These are phyloP conservation scores for western clawed frog (Xenopus tropicalis) DNA, from an alignment of 2,113 vertebrate species.

Conservation along the genomic window DNA sequence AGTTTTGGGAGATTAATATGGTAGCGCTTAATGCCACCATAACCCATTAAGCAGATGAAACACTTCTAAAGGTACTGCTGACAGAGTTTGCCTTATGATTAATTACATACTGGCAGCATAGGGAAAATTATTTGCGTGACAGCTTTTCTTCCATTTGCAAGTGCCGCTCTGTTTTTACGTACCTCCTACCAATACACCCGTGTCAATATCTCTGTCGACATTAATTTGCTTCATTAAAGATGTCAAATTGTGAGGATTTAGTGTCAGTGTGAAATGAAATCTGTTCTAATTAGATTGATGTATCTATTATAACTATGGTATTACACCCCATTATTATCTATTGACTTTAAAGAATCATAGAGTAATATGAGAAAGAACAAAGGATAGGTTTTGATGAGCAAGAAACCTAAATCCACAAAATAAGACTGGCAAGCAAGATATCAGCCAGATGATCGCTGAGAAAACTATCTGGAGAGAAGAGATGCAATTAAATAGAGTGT, in stretches of 20 bases:
- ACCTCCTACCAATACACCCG: constrained; percentile 17
- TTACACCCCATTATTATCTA: constrained; percentile 36
- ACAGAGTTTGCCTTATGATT: constrained; percentile 39
- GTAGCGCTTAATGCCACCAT: constrained; percentile 41
- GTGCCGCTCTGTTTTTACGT: constrained; percentile 32
- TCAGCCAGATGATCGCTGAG: too few species aligned
- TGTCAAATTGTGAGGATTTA: constrained; percentile 1
- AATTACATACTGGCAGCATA: constrained; percentile 14
- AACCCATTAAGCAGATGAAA: constrained; percentile 45
- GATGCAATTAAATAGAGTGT: too few species aligned
- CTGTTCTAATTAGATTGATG: constrained; percentile 14
- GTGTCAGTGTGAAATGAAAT: background rate
- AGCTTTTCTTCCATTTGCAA: constrained; percentile 37
- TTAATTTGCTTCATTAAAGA: constrained; percentile 37
- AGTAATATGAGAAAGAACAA: constrained; percentile 16
- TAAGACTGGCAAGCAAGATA: background rate
- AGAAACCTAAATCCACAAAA: constrained; percentile 28
- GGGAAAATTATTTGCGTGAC: constrained; percentile 23
- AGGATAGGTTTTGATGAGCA: background rate
- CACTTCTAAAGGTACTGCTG: constrained; percentile 22
- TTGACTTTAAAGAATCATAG: constrained; percentile 24
- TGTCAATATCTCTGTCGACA: constrained; percentile 36
- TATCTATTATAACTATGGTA: constrained; percentile 32
- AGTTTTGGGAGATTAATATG: constrained; percentile 38
- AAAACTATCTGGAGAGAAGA: too few species aligned